Base-by-base conservation (phyloP, 1,140 invertebrate species). In the Drosophila hydei region DNA sequence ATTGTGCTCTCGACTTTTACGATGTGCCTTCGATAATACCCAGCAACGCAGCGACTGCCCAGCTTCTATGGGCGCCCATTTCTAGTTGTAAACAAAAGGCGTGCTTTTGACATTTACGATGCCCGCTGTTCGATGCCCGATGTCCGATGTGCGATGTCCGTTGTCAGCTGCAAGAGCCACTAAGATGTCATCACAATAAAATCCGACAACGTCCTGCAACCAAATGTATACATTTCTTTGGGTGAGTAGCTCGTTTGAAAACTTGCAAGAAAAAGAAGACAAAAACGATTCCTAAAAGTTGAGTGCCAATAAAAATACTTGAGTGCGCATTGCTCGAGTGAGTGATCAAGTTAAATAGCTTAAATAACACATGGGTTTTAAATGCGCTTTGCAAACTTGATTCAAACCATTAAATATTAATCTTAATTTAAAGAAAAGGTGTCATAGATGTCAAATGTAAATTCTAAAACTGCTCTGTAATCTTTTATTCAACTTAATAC, bases 181-280 rank as follows among this genome's bases (percentile, higher is more conserved):
- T 38, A 55, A 54, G 50, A 47, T 65, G 74, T 62, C 80, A 77
- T 81, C 77, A 72, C 70, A 80, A 87, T 87, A 87, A 80, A 67
- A 72, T 62, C 36, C 71, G 18, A 40, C 54, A 75, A 61, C 69
- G 33, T 30, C 12, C 52, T 45, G 51, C 52, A 56, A 5, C 11
- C 61, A 60, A 67, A 60, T 55, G 60, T 62, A 38, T 21, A 52
- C 48, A 73, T 58, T 76, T 61, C 52, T 77, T 64, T 80, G 77
- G 80, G 80, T 84, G 77, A 84, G 80, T 84, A 77, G 63, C 40
- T 48, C 48, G 48, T 68, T 50, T 45, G 14, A 61, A 64, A 60
- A 69, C 72, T 68, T 60, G 11, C 50, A 54, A 60, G 55, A 65
- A 50, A 18, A 5, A 30, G 14, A 11, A 51, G 9, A 19, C 7